A percentile compares a stretch with the other conserved stretches of the same genome.
phyloP scores from a whole-genome alignment of 92 coral and sea anemone genomes.

The Phymanthus crucifer region DNA sequence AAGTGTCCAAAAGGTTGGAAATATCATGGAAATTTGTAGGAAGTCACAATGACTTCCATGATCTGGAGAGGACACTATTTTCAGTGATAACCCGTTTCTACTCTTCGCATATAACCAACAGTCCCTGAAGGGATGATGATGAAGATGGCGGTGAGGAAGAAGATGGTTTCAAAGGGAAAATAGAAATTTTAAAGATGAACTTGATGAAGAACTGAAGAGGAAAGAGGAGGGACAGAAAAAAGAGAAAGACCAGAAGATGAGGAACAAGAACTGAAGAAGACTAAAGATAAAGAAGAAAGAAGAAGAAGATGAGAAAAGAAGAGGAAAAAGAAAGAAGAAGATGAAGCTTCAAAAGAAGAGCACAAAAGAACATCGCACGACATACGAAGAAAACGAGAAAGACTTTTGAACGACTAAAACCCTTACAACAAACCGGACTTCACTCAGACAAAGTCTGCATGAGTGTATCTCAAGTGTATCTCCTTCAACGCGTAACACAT shows the following conservation, averaged over 20 bases:
- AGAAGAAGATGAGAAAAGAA: background rate
- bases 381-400: background rate
- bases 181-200: too few relatives aligned
- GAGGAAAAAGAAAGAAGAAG: background rate
- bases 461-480: background rate
- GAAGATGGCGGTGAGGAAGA: too few relatives aligned
- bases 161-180: too few relatives aligned
- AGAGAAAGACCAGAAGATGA: background rate
- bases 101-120: too few relatives aligned
- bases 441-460: background rate
- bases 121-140: too few relatives aligned
- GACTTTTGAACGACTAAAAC: background rate
- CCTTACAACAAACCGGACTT: too few relatives aligned
- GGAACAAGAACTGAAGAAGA: background rate
- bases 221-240: background rate
- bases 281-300: background rate
- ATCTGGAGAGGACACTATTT: too few relatives aligned
- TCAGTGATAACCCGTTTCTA: too few relatives aligned
- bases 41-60: too few relatives aligned
- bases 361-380: background rate
- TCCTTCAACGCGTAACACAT: background rate
- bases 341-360: background rate
- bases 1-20: too few relatives aligned
- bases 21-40: too few relatives aligned
- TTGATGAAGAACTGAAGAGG: too few relatives aligned